A percentile compares a stretch with the other conserved stretches of the same genome.
Evolutionary conservation across 2,113 vertebrate species (phyloP).

Genomic region (Crotalus helleri): DNA sequence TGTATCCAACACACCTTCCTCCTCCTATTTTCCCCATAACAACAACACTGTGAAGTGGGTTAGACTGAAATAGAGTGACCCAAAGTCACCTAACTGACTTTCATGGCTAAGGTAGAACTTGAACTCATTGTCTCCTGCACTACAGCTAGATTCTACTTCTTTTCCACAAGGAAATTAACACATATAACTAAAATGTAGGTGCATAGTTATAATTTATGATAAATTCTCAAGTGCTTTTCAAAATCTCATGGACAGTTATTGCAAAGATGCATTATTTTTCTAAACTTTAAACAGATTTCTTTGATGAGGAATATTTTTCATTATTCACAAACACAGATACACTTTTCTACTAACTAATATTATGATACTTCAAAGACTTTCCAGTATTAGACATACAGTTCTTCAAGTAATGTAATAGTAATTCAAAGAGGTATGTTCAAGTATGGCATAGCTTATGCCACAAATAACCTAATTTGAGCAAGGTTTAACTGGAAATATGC

Average conservation of each 20-base stretch:
- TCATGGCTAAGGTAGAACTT: too few relatives aligned
- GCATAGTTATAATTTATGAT: slow-evolving; percentile 23
- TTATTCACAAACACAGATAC: slow-evolving; percentile 17
- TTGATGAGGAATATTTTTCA: background rate
- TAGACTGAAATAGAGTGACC: too few relatives aligned
- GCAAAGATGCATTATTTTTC: background rate
- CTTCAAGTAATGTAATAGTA: background rate
- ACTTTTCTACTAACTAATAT: slow-evolving; percentile 1
- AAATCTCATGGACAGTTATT: background rate
- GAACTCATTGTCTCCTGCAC: background rate
- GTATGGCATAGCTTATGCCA: background rate
- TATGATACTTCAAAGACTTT: background rate
- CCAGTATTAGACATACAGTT: background rate
- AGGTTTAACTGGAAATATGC: background rate
- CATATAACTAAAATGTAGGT: background rate
- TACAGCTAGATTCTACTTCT: background rate
- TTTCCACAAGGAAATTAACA: slow-evolving; percentile 6
- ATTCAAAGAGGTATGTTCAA: background rate
- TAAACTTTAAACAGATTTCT: background rate
- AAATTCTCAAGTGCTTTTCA: slow-evolving; percentile 9
- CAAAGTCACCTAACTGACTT: too few relatives aligned
- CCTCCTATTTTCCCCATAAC: too few relatives aligned
- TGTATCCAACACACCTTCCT: too few relatives aligned
- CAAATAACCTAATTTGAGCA: background rate
- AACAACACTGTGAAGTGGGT: too few relatives aligned